A percentile compares a stretch with the other conserved stretches of the same genome.
These are phyloP conservation scores for Loris lydekkerianus DNA, from an alignment of 2,797 vertebrate species.

Conservation along the genomic window DNA sequence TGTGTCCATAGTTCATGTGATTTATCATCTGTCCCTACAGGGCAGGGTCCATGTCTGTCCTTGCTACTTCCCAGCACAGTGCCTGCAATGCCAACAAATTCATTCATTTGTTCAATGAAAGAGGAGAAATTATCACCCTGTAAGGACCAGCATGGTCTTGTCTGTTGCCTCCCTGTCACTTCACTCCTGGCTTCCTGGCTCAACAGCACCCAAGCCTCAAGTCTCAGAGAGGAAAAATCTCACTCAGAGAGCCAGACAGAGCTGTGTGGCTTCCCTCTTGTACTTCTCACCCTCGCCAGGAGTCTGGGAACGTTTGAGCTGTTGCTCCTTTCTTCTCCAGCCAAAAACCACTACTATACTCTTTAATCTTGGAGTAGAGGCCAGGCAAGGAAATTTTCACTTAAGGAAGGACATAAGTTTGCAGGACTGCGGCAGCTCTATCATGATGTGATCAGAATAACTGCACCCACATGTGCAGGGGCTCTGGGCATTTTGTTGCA, in stretches of 20 bases:
- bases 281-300: conserved; percentile 19
- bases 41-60: background rate
- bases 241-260: conserved; percentile 54
- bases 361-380: background rate
- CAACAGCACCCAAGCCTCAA: background rate
- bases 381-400: background rate
- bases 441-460: background rate
- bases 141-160: background rate
- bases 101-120: background rate
- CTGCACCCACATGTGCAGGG: background rate
- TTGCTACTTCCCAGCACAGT: background rate
- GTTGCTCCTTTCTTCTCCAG: background rate
- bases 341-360: background rate
- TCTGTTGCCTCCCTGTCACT: background rate
- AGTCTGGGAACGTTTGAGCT: conserved; percentile 55
- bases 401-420: background rate
- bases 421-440: background rate
- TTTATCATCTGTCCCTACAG: background rate
- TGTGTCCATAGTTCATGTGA: too few relatives aligned
- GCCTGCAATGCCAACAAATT: background rate
- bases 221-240: conserved; percentile 44
- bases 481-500: background rate
- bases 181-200: conserved; percentile 11
- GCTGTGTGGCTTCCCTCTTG: background rate
- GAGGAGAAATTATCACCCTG: background rate